These are phyloP conservation scores for Xyrichtys novacula DNA, from an alignment of 2,797 vertebrate species.

Conservation along the genomic window DNA sequence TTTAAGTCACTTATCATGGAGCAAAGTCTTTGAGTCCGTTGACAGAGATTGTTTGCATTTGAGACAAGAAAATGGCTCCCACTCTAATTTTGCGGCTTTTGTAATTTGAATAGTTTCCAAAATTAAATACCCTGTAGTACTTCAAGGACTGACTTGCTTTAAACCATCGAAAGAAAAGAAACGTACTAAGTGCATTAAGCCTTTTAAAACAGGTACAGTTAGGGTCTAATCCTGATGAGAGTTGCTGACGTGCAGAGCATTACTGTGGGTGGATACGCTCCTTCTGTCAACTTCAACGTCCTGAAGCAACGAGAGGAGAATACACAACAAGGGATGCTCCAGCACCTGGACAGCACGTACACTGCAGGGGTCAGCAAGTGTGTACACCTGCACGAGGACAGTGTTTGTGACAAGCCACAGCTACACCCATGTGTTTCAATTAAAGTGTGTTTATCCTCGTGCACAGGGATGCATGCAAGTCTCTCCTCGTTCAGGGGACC, in stretches of 20 bases:
- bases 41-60: no score
- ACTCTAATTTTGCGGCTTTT: no score
- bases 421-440: conserved; percentile 13
- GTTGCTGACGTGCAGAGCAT: conserved; percentile 54
- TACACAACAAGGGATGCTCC: conserved; percentile 37
- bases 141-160: not conserved
- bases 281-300: conserved; percentile 73
- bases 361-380: conserved; percentile 36
- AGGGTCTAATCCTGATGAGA: conserved; percentile 31
- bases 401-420: conserved; percentile 25
- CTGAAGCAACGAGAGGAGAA: conserved; percentile 52
- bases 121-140: no score
- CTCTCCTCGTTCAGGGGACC: conserved; percentile 27
- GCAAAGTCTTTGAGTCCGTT: no score
- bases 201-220: not conserved
- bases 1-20: no score
- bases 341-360: conserved; percentile 21
- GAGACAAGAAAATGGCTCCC: no score
- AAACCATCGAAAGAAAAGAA: not conserved
- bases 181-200: not conserved
- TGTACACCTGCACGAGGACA: conserved; percentile 6
- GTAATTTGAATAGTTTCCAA: no score
- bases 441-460: conserved; percentile 19
- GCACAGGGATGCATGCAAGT: conserved; percentile 19
- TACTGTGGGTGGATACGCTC: conserved; percentile 64